Conservation (phyloP, 2,888 invertebrate species). For the Drosophila formosana region DNA sequence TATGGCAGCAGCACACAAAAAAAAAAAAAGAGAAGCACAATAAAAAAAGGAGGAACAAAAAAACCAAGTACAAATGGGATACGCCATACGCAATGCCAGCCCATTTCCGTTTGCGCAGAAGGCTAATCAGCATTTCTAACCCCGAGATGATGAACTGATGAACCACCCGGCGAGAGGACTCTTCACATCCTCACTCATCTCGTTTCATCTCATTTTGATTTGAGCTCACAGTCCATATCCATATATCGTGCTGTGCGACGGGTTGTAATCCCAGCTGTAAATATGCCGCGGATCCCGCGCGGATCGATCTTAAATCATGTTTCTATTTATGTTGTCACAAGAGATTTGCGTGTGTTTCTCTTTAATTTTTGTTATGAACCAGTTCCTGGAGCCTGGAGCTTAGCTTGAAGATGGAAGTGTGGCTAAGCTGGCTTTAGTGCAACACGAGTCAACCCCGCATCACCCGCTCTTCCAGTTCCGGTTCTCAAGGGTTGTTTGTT, state of each 20-base stretch:
- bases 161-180: conserved; percentile 67
- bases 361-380: neutral
- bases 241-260: conserved; percentile 43
- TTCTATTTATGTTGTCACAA: conserved; percentile 84
- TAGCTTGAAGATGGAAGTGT: conserved; percentile 62
- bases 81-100: conserved; percentile 46
- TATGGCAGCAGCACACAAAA: conserved; percentile 55
- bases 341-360: conserved; percentile 76
- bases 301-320: conserved; percentile 82
- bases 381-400: conserved; percentile 29
- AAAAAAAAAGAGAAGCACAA: conserved; percentile 23
- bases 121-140: conserved; percentile 77
- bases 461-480: conserved; percentile 14
- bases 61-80: conserved; percentile 51
- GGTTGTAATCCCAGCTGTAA: conserved; percentile 84
- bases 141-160: conserved; percentile 53
- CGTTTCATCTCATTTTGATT: conserved; percentile 26
- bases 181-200: conserved; percentile 25
- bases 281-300: conserved; percentile 80
- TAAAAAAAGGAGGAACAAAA: conserved; percentile 24
- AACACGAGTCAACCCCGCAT: conserved; percentile 38
- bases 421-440: conserved; percentile 71
- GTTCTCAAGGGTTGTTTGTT: conserved; percentile 73
- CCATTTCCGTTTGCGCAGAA: conserved; percentile 80
- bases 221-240: conserved; percentile 15